Percentiles rank a stretch among this genome's conserved stretches.
phyloP scores from a whole-genome alignment of 2,113 vertebrate genomes.

The Hippoglossus stenolepis region DNA sequence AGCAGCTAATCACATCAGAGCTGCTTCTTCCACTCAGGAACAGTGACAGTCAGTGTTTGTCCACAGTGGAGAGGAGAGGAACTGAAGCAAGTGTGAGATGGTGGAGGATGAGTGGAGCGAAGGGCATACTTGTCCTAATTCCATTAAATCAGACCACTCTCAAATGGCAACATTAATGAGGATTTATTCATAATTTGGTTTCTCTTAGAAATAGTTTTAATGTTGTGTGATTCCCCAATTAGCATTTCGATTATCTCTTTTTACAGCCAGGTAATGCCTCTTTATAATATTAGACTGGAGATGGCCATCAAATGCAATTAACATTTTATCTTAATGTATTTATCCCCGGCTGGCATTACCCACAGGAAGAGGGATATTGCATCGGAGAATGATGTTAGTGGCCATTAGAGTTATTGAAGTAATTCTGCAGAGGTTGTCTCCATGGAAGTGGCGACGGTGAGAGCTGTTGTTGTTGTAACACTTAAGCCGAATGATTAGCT shows the following conservation, averaged over 20 bases:
- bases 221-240: slow-evolving; percentile 82
- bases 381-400: slow-evolving; percentile 81
- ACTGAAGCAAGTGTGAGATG: slow-evolving; percentile 25
- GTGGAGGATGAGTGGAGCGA: slow-evolving; percentile 20
- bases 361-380: slow-evolving; percentile 83
- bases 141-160: slow-evolving; percentile 77
- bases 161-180: slow-evolving; percentile 77
- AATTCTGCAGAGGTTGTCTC: slow-evolving; percentile 81
- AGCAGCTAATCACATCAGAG: slow-evolving; percentile 74
- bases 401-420: slow-evolving; percentile 84
- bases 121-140: slow-evolving; percentile 69
- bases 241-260: slow-evolving; percentile 85
- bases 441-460: slow-evolving; percentile 59
- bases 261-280: slow-evolving; percentile 80
- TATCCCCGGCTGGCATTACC: slow-evolving; percentile 81
- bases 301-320: slow-evolving; percentile 87
- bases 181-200: slow-evolving; percentile 80
- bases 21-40: slow-evolving; percentile 40
- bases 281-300: slow-evolving; percentile 83
- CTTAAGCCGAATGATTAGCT: slow-evolving; percentile 73
- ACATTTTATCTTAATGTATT: slow-evolving; percentile 85
- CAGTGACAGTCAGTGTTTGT: slow-evolving; percentile 15
- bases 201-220: slow-evolving; percentile 81
- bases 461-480: slow-evolving; percentile 70
- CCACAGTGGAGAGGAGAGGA: slow-evolving; percentile 5